Evolutionary conservation across 1,140 invertebrate genomes (phyloP).

Genomic region (Monochamus saltuarius): DNA sequence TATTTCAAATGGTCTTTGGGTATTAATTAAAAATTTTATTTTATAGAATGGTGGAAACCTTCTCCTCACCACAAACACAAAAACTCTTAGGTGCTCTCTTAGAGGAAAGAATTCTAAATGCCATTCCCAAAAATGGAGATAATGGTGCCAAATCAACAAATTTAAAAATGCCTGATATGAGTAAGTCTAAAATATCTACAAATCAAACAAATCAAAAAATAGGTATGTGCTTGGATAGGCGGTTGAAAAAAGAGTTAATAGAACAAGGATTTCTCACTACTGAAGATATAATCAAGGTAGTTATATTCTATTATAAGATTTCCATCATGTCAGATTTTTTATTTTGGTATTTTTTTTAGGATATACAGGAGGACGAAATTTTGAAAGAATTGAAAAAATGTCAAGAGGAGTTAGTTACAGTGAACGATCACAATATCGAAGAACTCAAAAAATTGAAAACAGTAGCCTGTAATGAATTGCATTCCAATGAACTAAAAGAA

Average conservation of each 20-base stretch:
- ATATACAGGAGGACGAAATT: slow-evolving; percentile 75
- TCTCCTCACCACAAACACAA: slow-evolving; percentile 84
- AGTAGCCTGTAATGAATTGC: slow-evolving; percentile 64
- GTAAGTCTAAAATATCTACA: slow-evolving; percentile 55
- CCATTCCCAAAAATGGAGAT: slow-evolving; percentile 29
- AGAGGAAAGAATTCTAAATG: slow-evolving; percentile 75
- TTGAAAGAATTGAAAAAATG: slow-evolving; percentile 81
- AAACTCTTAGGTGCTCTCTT: slow-evolving; percentile 85
- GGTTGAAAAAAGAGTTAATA: slow-evolving; percentile 82
- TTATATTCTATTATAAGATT: not conserved
- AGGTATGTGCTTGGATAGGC: slow-evolving; percentile 70
- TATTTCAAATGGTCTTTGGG: no score
- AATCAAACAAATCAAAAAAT: slow-evolving; percentile 56
- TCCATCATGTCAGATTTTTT: no score
- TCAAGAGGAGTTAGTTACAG: slow-evolving; percentile 72
- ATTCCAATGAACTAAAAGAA: slow-evolving; percentile 67
- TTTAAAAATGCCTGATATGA: slow-evolving; percentile 43
- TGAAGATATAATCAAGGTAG: slow-evolving; percentile 61
- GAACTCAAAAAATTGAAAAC: slow-evolving; percentile 64
- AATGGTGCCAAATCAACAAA: slow-evolving; percentile 38
- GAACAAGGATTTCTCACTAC: slow-evolving; percentile 81
- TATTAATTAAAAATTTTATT: slow-evolving; percentile 17
- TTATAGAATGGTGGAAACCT: slow-evolving; percentile 57
- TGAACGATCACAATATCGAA: slow-evolving; percentile 69
- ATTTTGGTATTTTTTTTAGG: slow-evolving; percentile 10